Conservation (phyloP, 2,113 vertebrate species). For the Ameiurus melas region DNA sequence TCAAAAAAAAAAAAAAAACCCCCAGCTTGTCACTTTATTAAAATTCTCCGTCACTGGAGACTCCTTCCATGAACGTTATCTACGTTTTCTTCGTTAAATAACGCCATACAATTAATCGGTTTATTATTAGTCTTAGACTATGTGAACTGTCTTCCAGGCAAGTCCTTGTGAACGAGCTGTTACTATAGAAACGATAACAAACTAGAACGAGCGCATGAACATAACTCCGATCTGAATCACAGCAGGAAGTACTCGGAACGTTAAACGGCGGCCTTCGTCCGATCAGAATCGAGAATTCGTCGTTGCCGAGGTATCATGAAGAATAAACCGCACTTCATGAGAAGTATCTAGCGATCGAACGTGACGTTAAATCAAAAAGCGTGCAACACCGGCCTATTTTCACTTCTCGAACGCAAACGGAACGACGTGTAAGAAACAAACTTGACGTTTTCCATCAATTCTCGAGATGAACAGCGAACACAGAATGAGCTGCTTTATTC, state of each 20-base stretch:
- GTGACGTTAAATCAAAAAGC: not conserved
- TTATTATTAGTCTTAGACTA: not conserved
- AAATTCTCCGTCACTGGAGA: not conserved
- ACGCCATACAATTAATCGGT: not conserved
- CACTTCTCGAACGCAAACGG: constrained; percentile 51
- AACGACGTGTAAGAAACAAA: constrained; percentile 63
- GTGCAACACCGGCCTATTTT: not conserved
- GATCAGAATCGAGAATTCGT: not conserved
- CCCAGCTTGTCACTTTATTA: not conserved
- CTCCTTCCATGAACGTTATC: not conserved
- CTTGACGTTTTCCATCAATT: constrained; percentile 59
- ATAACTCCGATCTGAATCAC: not conserved
- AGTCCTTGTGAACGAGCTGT: not conserved
- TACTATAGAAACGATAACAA: not conserved
- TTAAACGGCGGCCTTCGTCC: not conserved
- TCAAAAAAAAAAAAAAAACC: not conserved
- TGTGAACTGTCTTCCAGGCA: not conserved
- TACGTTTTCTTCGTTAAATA: not conserved
- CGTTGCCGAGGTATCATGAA: not conserved
- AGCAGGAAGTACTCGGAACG: not conserved
- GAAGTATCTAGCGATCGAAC: constrained; percentile 31
- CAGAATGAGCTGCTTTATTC: constrained; percentile 49
- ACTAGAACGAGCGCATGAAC: not conserved
- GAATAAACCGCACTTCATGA: constrained; percentile 50
- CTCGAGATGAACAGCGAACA: constrained; percentile 63